Base-by-base conservation (phyloP, 2,888 invertebrate species). In the Ophion obscuratus region DNA sequence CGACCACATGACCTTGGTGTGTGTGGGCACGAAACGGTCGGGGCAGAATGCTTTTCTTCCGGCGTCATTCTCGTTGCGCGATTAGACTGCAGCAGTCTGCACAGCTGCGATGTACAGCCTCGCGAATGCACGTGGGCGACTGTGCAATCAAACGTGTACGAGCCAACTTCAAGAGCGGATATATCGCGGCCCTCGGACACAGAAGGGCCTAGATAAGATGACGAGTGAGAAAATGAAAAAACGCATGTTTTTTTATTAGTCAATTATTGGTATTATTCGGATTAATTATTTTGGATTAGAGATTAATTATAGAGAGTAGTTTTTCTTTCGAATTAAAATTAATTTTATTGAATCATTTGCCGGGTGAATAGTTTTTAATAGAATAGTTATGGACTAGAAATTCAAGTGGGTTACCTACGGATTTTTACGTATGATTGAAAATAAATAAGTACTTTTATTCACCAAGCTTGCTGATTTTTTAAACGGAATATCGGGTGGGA, bases 1-100 rank as follows among this genome's bases (percentile, higher is more conserved):
- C 68, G 74, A 78, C 70, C 71, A 73, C 71, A 75, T 85, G 88
- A 89, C 89, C 88, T 89, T 88, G 88, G 86, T 66, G 68, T 61
- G 78, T 70, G 59, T 68, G 47, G 36, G 59, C 57, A 68, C 68
- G 68, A 81, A 79, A 80, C 73, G 68, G 78, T 62, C 81, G 71
- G 53, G 83, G 81, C 76, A 77, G 53, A 68, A 83, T 80, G 80
- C 67, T 83, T 78, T 78, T 83, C 82, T 83, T 83, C 82, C 79
- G 70, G 74, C 67, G 66, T 27, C 83, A 40, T 11, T 62, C 27
- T 24, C 59, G 80, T 57, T 31, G 62, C 66, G 59, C 75, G 75
- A 76, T 75, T 68, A 64, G 67, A 64, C 61, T 68, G 75, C 80
- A 53, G 53, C 20, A 53, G 53, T 53, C 40, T 57, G 79, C 70